A percentile compares a stretch with the other conserved stretches of the same genome.
Evolutionary conservation across 1,140 invertebrate species (phyloP).

Genomic region (Mactra quadrangularis): DNA sequence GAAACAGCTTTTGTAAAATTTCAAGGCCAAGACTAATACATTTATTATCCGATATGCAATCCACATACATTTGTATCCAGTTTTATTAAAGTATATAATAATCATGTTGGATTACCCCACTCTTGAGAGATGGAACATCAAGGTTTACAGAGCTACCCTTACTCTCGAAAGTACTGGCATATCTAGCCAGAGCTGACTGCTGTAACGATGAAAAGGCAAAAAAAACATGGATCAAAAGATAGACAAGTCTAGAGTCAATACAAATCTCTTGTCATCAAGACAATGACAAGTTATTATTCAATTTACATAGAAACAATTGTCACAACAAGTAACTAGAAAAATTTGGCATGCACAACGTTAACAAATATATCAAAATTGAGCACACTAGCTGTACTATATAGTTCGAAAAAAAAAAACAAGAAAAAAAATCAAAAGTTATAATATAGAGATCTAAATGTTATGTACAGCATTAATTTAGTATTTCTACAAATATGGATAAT

Average conservation of each 20-base stretch:
- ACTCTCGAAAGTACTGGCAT: constrained; percentile 58
- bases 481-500: too few species aligned
- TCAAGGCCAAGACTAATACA: too few species aligned
- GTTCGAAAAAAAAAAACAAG: background rate
- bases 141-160: constrained; percentile 65
- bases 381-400: too few species aligned
- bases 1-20: too few species aligned
- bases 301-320: background rate
- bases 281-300: too few species aligned
- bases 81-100: constrained; percentile 33
- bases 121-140: constrained; percentile 59
- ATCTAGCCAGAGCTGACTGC: constrained; percentile 59
- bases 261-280: too few species aligned
- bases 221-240: constrained; percentile 14
- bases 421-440: too few species aligned
- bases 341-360: too few species aligned
- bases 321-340: constrained; percentile 2
- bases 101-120: constrained; percentile 57
- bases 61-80: constrained; percentile 22
- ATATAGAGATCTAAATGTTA: too few species aligned
- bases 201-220: constrained; percentile 44
- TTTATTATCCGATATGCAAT: too few species aligned
- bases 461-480: too few species aligned
- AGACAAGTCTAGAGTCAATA: background rate
- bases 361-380: too few species aligned